Conservation (phyloP, 2,113 vertebrate genomes). For the Sander lucioperca region DNA sequence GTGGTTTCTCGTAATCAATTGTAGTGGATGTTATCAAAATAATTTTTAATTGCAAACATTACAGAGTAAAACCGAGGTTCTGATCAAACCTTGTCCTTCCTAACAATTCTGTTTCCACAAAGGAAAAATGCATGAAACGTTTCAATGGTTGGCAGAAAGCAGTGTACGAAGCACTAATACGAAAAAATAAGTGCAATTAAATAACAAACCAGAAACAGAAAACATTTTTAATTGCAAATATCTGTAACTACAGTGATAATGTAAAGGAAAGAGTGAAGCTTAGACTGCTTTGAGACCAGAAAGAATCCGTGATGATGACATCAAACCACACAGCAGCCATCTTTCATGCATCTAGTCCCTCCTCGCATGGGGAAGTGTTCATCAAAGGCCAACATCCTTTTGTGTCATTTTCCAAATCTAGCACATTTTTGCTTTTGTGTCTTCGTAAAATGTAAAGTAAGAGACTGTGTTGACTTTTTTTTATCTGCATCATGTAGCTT, state of each 20-base stretch:
- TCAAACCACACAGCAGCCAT: constrained; percentile 41
- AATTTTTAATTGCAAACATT: neutral
- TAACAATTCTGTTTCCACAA: neutral
- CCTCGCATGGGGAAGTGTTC: constrained; percentile 38
- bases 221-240: neutral
- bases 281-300: neutral
- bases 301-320: neutral
- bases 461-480: neutral
- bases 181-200: neutral
- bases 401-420: neutral
- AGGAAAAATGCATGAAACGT: neutral
- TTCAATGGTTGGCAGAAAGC: neutral
- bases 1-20: neutral
- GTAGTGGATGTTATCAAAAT: neutral
- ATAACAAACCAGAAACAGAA: neutral
- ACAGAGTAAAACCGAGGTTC: neutral
- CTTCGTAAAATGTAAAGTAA: neutral
- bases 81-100: neutral
- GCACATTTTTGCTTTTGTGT: neutral
- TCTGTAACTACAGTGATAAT: neutral
- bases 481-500: constrained; percentile 21
- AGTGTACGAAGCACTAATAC: neutral
- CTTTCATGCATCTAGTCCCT: constrained; percentile 56
- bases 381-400: neutral
- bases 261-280: neutral